A percentile compares a stretch with the other conserved stretches of the same genome.
Conservation (phyloP, 2,113 vertebrate species). For the Chunga burmeisteri region DNA sequence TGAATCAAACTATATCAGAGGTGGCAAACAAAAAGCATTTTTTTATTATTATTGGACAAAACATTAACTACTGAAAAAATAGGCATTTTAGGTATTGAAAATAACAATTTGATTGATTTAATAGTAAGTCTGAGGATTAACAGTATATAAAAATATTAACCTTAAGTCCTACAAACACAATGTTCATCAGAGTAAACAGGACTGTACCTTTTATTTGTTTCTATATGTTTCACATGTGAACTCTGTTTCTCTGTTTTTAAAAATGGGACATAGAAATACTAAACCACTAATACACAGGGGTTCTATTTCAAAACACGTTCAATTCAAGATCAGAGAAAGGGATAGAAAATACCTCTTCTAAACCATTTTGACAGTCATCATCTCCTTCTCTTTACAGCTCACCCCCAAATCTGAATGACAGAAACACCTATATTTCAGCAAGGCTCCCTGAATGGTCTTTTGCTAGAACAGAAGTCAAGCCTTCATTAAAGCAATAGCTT, state of each 20-base stretch:
- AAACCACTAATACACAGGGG: fast-evolving
- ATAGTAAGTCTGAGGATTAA: background rate
- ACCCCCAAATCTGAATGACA: background rate
- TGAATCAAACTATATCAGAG: background rate
- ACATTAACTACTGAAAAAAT: background rate
- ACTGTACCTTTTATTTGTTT: background rate
- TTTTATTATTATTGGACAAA: background rate
- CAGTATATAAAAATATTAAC: background rate
- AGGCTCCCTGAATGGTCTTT: background rate
- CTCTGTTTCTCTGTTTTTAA: background rate
- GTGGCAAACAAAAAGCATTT: background rate
- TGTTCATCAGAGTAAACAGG: background rate
- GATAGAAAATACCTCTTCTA: background rate
- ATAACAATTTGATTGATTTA: background rate
- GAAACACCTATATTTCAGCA: background rate
- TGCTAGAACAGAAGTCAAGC: background rate
- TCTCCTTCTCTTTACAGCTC: background rate
- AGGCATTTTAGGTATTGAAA: background rate
- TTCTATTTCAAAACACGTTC: background rate
- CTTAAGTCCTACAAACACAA: background rate
- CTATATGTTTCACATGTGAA: background rate
- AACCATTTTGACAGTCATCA: background rate
- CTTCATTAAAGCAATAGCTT: background rate
- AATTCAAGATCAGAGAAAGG: background rate
- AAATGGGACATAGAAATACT: background rate